Conservation (phyloP, 2,888 invertebrate species). For the Monoplex corrugatus region DNA sequence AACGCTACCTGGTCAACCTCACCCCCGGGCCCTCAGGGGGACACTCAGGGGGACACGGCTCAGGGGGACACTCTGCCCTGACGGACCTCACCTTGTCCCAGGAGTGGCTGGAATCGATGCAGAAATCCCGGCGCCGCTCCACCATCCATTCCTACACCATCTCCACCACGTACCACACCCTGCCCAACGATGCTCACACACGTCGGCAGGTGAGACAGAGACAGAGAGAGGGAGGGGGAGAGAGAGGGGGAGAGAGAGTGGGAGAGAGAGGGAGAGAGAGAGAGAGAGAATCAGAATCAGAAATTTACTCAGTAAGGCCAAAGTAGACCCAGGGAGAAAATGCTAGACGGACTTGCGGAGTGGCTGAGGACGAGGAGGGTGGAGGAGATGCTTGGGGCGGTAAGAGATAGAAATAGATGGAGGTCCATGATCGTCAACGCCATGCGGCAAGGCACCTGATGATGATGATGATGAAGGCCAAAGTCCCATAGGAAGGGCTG, state of each 20-base stretch:
- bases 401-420: too few relatives aligned
- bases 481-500: too few relatives aligned
- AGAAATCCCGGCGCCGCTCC: constrained; percentile 69
- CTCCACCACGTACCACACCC: constrained; percentile 47
- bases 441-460: too few relatives aligned
- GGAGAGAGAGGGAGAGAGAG: neutral
- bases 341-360: too few relatives aligned
- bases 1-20: constrained; percentile 6
- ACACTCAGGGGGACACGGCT: neutral
- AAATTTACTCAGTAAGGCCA: too few relatives aligned
- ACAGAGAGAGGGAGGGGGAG: neutral
- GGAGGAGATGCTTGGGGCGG: too few relatives aligned
- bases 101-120: constrained; percentile 49
- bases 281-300: neutral
- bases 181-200: constrained; percentile 42
- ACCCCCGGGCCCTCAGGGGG: neutral
- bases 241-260: neutral
- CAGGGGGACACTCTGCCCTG: neutral
- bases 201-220: constrained; percentile 26
- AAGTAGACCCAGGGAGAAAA: too few relatives aligned
- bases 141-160: constrained; percentile 62
- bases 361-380: too few relatives aligned
- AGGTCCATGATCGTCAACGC: too few relatives aligned
- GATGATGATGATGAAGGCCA: too few relatives aligned
- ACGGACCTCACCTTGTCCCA: constrained; percentile 37